Base-by-base conservation (phyloP, 2,888 invertebrate genomes). In the Brenthis ino region DNA sequence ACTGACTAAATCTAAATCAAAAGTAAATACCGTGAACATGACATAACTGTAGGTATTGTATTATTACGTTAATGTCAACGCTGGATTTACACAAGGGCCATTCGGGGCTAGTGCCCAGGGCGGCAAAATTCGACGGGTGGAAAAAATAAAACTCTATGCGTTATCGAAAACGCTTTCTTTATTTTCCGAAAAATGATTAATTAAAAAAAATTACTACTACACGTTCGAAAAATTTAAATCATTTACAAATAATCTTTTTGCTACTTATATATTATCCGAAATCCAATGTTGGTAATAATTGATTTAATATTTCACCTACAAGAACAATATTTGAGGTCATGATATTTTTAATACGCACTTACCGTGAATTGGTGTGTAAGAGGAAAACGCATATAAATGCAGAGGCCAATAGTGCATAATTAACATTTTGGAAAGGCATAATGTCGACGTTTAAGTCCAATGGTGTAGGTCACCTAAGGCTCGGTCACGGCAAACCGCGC, bases 401-500 rank as follows among this genome's bases (percentile, higher is more conserved):
- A 58, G 53, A 69, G 66, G 67, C 28, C 64, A 56, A 37, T 57
- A 58, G 20, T 68, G 69, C 67, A 71, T 75, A 64, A 72, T 67
- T 73, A 66, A 56, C 58, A 66, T 63, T 68, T 60, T 63, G 65
- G 58, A 71, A 74, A 73, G 72, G 72, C 68, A 71, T 61, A 71
- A 68, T 71, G 69, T 75, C 72, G 72, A 76, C 71, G 67, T 61
- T 61, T 69, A 67, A 56, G 69, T 69, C 65, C 60, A 69, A 56
- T 64, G 50, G 57, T 65, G 57, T 60, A 70, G 65, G 70, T 72
- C 72, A 60, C 48, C 60, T 67, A 65, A 64, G 69, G 70, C 55
- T 70, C 75, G 82, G 84, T 82, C 84, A 83, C 56, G 84, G 84
- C 68, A 65, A 86, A 79, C 85, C 63, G 73, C 81, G 72, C 73